Conservation (phyloP, 2,797 vertebrate genomes). For the Trematomus bernacchii region DNA sequence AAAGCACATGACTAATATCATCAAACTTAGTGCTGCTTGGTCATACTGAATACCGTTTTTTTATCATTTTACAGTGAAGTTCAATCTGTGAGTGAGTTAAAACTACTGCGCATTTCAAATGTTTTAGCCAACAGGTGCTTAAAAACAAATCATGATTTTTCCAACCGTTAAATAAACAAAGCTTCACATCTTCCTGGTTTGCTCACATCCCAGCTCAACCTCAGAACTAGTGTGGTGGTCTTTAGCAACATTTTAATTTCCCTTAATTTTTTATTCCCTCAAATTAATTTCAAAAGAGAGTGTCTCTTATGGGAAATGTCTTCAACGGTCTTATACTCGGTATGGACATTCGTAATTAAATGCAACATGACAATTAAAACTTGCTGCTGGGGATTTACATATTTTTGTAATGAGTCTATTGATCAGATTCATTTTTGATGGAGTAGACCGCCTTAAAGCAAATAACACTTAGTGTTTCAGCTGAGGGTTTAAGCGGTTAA, state of each 20-base stretch:
- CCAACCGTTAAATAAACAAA: neutral
- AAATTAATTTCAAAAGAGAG: conserved; percentile 36
- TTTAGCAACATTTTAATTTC: neutral
- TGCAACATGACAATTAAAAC: conserved; percentile 62
- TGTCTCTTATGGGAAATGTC: conserved; percentile 27
- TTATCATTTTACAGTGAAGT: neutral
- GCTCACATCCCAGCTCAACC: neutral
- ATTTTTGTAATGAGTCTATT: conserved; percentile 55
- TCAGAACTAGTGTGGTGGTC: neutral
- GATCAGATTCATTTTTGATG: conserved; percentile 63
- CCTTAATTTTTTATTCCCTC: conserved; percentile 9
- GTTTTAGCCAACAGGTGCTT: conserved; percentile 1
- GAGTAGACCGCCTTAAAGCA: conserved; percentile 42
- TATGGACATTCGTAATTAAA: conserved; percentile 28
- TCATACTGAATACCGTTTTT: neutral
- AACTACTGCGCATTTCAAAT: conserved; percentile 2
- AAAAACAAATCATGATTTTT: neutral
- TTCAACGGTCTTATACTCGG: conserved; percentile 12
- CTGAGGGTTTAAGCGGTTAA: conserved; percentile 15
- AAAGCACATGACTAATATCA: neutral
- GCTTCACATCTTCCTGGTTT: neutral
- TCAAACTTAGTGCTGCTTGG: neutral
- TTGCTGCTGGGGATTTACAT: conserved; percentile 43
- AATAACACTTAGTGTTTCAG: conserved; percentile 54
- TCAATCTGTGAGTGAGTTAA: neutral